Percentiles rank a stretch among this genome's conserved stretches.
phyloP scores from a whole-genome alignment of 2,113 vertebrate species.

The Dissostichus mawsoni region DNA sequence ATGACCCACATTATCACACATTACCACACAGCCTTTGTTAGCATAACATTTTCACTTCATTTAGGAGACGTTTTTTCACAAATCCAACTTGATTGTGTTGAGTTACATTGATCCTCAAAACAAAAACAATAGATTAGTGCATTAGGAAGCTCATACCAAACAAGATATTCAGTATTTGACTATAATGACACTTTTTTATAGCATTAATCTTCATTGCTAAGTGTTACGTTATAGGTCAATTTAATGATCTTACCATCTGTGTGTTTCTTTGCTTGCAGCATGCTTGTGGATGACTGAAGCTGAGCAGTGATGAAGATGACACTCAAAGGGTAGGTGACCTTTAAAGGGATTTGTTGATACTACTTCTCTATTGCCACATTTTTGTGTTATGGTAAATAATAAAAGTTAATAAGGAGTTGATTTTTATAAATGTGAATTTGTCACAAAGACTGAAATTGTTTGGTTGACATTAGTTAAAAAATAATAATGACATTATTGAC shows the following conservation, averaged over 20 bases:
- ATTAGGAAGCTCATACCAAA: not conserved
- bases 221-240: no score
- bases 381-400: not conserved
- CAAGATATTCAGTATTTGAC: no score
- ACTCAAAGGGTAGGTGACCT: constrained; percentile 72
- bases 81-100: not conserved
- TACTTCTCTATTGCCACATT: not conserved
- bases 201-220: no score
- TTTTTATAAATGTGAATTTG: no score
- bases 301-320: constrained; percentile 87
- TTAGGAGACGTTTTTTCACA: not conserved
- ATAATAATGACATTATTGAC: not conserved
- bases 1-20: constrained; percentile 1
- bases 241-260: not conserved
- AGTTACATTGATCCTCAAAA: not conserved
- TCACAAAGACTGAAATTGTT: no score
- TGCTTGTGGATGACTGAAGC: constrained; percentile 86
- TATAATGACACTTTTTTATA: no score
- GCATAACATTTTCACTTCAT: constrained; percentile 24
- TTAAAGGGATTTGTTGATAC: not conserved
- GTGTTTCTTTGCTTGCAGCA: constrained; percentile 68
- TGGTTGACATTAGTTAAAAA: no score
- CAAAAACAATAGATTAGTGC: not conserved
- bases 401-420: no score
- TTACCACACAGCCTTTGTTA: constrained; percentile 35